These are phyloP conservation scores for Chorisops tibialis DNA, from an alignment of 2,888 invertebrate genomes.

Conservation along the genomic window DNA sequence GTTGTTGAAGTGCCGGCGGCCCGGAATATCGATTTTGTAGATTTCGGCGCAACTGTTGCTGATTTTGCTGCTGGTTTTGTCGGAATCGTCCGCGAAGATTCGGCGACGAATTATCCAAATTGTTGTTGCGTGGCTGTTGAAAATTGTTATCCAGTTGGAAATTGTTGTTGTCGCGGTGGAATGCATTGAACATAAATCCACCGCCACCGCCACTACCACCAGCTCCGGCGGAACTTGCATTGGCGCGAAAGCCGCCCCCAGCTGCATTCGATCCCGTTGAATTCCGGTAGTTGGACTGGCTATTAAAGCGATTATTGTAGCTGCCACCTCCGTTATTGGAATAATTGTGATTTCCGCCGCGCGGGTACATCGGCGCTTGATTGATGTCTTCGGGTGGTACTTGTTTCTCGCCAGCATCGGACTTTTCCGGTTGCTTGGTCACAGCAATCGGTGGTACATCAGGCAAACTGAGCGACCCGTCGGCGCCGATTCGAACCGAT, in stretches of 20 bases:
- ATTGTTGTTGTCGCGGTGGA: slow-evolving; percentile 22
- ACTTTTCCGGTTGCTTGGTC: slow-evolving; percentile 14
- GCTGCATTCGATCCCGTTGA: slow-evolving; percentile 35
- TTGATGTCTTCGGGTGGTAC: slow-evolving; percentile 38
- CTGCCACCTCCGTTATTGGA: slow-evolving; percentile 42
- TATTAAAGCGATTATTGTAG: slow-evolving; percentile 44
- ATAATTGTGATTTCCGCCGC: slow-evolving; percentile 49
- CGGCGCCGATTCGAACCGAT: slow-evolving; percentile 52
- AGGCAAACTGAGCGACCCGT: slow-evolving; percentile 60
- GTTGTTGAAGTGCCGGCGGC: not conserved
- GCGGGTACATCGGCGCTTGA: slow-evolving; percentile 64
- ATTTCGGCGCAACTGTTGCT: slow-evolving; percentile 11
- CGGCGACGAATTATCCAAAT: not conserved
- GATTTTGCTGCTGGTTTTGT: slow-evolving; percentile 21
- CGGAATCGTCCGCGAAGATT: slow-evolving; percentile 9
- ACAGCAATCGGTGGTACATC: slow-evolving; percentile 24
- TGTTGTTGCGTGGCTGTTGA: not conserved
- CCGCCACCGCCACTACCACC: slow-evolving; percentile 5
- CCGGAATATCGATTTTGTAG: slow-evolving; percentile 15
- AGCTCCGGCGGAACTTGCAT: not conserved
- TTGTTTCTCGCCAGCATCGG: not conserved
- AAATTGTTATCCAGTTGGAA: slow-evolving; percentile 8
- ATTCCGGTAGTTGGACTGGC: slow-evolving; percentile 39
- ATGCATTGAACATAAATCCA: slow-evolving; percentile 26
- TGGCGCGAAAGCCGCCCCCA: slow-evolving; percentile 3